phyloP scores from a whole-genome alignment of 2,888 invertebrate species.

The Eremobia ochroleuca region DNA sequence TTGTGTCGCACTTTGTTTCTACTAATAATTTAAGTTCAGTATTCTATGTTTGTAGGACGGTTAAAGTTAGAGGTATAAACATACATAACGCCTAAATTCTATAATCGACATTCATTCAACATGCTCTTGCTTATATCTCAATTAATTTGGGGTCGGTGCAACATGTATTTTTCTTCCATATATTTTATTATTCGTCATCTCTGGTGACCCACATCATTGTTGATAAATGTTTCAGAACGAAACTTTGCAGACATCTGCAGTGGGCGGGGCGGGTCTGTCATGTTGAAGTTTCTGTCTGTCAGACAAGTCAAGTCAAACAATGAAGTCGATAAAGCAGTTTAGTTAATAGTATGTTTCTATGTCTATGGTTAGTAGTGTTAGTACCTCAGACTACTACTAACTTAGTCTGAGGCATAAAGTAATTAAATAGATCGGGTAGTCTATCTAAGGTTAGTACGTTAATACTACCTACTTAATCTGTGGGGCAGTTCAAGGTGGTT shows the following conservation, averaged over 20 bases:
- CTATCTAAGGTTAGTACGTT: too few species aligned
- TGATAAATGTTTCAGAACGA: slow-evolving; percentile 7
- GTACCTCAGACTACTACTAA: too few species aligned
- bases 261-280: background rate
- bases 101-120: background rate
- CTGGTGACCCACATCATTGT: background rate
- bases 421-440: too few species aligned
- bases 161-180: background rate
- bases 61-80: background rate
- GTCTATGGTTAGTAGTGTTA: background rate
- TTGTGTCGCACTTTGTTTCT: background rate
- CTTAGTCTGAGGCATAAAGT: too few species aligned
- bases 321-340: slow-evolving; percentile 43
- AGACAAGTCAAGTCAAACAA: slow-evolving; percentile 1
- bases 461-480: background rate
- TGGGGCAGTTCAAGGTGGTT: background rate
- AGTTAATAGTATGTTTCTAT: too few species aligned
- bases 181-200: background rate
- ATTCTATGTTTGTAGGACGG: background rate
- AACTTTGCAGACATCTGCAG: background rate
- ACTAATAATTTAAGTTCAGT: background rate
- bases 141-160: background rate
- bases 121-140: background rate
- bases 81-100: background rate
- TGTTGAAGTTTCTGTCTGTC: background rate